These are phyloP conservation scores for Amphiprion clarkii DNA, from an alignment of 2,797 vertebrate genomes.

Conservation along the genomic window DNA sequence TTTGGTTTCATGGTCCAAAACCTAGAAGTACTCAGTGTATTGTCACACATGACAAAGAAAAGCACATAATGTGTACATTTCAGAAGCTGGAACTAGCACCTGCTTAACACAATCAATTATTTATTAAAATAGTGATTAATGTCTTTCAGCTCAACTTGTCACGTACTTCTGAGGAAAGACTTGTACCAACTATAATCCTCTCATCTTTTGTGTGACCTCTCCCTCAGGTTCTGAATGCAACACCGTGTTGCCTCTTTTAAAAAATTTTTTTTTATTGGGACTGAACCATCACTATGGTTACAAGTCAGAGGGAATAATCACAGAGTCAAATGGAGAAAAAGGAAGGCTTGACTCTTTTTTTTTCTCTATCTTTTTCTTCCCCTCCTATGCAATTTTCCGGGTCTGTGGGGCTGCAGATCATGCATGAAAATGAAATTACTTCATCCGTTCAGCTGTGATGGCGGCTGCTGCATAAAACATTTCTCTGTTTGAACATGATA, in stretches of 20 bases:
- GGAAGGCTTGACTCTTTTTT: conserved; percentile 57
- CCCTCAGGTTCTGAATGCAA: conserved; percentile 28
- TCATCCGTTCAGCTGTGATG: conserved; percentile 82
- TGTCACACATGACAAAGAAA: neutral
- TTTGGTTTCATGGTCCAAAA: neutral
- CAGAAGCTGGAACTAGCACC: neutral
- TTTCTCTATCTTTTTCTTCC: conserved; percentile 61
- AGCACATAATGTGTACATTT: neutral
- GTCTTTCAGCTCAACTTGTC: neutral
- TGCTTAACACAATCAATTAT: neutral
- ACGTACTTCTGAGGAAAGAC: neutral
- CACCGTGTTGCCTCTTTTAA: neutral
- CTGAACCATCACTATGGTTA: conserved; percentile 74
- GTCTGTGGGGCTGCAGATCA: conserved; percentile 83
- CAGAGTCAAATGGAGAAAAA: conserved; percentile 71
- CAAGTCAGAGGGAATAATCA: conserved; percentile 77
- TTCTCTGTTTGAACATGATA: conserved; percentile 84
- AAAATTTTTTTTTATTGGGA: conserved; percentile 33
- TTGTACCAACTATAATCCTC: neutral
- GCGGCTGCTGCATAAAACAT: conserved; percentile 86
- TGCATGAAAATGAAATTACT: conserved; percentile 89
- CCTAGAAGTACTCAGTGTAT: neutral
- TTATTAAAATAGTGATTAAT: neutral
- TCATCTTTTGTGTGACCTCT: conserved; percentile 11
- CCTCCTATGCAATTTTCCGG: conserved; percentile 80